Evolutionary conservation across 2,888 invertebrate genomes (phyloP), one percentile per base, ranked within the genome.

Genomic region (Xestia c-nigrum): DNA sequence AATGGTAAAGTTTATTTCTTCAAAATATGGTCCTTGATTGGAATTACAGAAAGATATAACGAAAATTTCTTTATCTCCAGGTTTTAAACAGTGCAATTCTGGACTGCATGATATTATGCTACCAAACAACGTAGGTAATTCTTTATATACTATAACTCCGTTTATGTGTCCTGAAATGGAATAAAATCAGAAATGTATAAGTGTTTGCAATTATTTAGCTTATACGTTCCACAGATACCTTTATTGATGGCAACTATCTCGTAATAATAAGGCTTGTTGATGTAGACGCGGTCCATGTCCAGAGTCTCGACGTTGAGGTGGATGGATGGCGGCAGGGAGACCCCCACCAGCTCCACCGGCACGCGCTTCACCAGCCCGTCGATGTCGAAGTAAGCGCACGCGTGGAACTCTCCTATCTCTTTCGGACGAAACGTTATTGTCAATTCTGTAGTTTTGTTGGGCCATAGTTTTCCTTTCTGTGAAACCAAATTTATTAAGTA

Each of bases 381-480:
- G 5, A 97, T 94, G 85, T 98, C 97, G 80, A 98, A 94, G 92
- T 97, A 97, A 0, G 97, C 97, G 1, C 88, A 92, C n/a, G 95
- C 92, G 61, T 94, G 91, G 85, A 97, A 97, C 63, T 95, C 94
- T 19, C 97, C 97, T 69, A 97, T 95, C 87, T 93, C 93, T 87
- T 95, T 93, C 0, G 98, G 97, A 52, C 92, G 88, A 93, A 97
- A 98, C 73, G 96, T 95, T 78, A 97, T 91, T 0, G 94, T 96
- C 75, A 97, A 90, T 74, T 97, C 97, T 38, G 95, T 94, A 7
- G 92, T 87, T 88, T 97, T 97, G 72, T 97, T 96, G 0, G 98
- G 97, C 97, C 97, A 97, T 47, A 98, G 91, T 87, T 97, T 96
- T 40, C 97, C 98, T 80, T 92, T 93, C 98, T 98, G 90, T 43